Conservation (phyloP, 2,888 invertebrate species). For the Formica aserva region DNA sequence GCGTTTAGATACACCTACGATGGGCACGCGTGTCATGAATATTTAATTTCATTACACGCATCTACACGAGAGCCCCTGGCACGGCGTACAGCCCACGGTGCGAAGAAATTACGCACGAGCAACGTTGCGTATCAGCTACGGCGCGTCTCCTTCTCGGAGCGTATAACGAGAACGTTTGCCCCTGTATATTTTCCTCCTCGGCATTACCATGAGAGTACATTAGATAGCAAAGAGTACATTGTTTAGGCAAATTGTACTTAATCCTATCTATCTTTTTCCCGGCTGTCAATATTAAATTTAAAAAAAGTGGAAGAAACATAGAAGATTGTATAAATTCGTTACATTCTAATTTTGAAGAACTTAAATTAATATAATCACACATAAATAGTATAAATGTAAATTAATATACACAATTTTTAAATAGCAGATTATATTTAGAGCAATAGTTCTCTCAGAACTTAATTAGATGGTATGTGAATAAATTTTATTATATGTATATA, state of each 20-base stretch:
- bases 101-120: conserved; percentile 36
- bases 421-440: neutral
- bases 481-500: neutral
- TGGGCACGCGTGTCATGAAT: neutral
- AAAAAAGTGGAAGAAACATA: neutral
- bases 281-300: neutral
- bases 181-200: conserved; percentile 26
- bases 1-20: neutral
- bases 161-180: conserved; percentile 38
- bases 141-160: neutral
- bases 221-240: neutral
- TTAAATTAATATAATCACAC: neutral
- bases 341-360: neutral
- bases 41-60: conserved; percentile 37
- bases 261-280: neutral
- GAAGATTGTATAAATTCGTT: neutral
- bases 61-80: neutral
- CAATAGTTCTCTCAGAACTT: neutral
- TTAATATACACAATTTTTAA: neutral
- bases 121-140: conserved; percentile 24
- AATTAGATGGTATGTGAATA: neutral
- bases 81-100: neutral
- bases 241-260: neutral
- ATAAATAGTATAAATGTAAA: neutral
- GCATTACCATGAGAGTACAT: neutral